Evolutionary conservation across 2,888 invertebrate genomes (phyloP), one percentile per base, ranked within the genome.

Genomic region (Chloromyia formosa): DNA sequence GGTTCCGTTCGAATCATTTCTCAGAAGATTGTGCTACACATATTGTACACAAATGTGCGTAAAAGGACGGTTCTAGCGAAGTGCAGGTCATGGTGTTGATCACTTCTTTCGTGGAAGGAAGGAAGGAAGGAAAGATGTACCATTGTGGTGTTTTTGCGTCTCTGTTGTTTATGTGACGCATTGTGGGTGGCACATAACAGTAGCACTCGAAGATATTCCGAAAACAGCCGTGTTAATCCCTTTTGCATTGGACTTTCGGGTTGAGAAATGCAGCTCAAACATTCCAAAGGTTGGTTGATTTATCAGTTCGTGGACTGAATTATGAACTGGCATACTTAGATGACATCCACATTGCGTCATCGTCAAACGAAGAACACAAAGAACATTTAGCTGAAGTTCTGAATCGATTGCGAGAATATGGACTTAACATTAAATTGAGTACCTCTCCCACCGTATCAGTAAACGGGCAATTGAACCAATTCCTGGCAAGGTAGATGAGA

Each of bases 381-480:
- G 22, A 10, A 53, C 16, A 53, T 69, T 16, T 69, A 4, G 22
- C 1, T 20, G 5, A 4, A 69, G 53, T 69, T 14, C 35, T 69
- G 16, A 4, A n/a, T 14, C 14, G 64, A 16, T 20, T 64, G 16
- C n/a, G 23, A n/a, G 45, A 16, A 12, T 23, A 42, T 20, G 42
- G 35, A 10, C 64, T 42, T 16, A 35, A 40, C n/a, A 23, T 64
- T 16, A 61, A 35, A 61, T 61, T 12, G 61, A 61, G 16, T 61
- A 27, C 35, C 22, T 61, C 7, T n/a, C 18, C 10, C 35, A 23
- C 61, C 3, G 18, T 5, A 61, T 23, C 12, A 61, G 14, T 27
- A n/a, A 5, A 7, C 3, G 7, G 5, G 23, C 14, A 7, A 35
- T 61, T n/a, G 35, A 35, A 10, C 23, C 61, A 14, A 10, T 61